Base-by-base conservation (phyloP, 2,797 vertebrate species). In the Macropus fuliginosus region DNA sequence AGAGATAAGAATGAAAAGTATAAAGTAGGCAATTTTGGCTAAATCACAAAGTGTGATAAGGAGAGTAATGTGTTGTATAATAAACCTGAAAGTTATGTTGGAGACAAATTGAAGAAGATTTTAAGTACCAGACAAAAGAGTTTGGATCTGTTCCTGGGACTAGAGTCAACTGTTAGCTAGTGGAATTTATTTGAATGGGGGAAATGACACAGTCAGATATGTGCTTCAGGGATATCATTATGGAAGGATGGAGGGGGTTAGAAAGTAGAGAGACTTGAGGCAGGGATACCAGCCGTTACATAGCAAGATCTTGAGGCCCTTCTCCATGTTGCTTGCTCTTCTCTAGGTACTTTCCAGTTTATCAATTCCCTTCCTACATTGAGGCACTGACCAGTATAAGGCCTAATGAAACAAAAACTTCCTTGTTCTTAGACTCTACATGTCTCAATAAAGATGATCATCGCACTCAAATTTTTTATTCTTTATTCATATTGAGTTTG, bases 71-170 rank as follows among this genome's bases (percentile, higher is more conserved):
- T 3, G 54, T 52, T 24, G 12, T 31, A 21, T 55, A n/a, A 56
- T 24, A 54, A 14, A 13, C 28, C 1, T 34, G 55, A 5, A 3
- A 0, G 4, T 92, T 54, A 55, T n/a, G 1, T 11, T 28, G 27
- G 56, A 31, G 55, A 89, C 90, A 96, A 21, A 55, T 40, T 31
- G 21, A 1, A 3, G 1, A 55, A 18, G 5, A 92, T 74, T 87
- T 89, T 66, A 40, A 21, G 94, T 96, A 40, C 29, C 31, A 40
- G 9, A 8, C 28, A 62, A 90, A 91, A 5, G 11, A 5, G 18
- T 81, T 91, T 57, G 40, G 11, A 59, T 95, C 94, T 94, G 50
- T 91, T 93, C 94, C 52, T 62, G 92, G 62, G 5, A 1, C 62
- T 66, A 81, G 52, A 94, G 16, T 56, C 56, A 87, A 62, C 28